phyloP scores from a whole-genome alignment of 2,888 invertebrate species.

The Caenorhabditis plicata region DNA sequence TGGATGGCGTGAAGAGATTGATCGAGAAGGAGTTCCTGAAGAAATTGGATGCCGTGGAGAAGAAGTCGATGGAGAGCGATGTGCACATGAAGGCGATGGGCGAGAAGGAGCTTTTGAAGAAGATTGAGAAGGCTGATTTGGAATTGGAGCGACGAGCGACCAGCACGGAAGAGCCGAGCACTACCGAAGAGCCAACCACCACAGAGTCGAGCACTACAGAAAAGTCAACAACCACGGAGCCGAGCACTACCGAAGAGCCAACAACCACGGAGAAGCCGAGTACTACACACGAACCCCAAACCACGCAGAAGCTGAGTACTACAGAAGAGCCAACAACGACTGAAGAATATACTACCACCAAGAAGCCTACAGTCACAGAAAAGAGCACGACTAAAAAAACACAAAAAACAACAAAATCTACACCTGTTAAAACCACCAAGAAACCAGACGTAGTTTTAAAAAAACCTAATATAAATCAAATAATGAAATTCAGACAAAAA shows the following conservation, averaged over 20 bases:
- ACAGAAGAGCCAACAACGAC: constrained; percentile 18
- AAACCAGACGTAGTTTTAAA: too few species aligned
- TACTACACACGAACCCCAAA: neutral
- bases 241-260: too few species aligned
- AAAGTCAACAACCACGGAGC: neutral
- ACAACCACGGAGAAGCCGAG: constrained; percentile 13
- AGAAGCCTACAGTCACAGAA: neutral
- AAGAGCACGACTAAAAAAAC: too few species aligned
- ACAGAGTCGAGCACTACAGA: constrained; percentile 5
- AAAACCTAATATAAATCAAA: too few species aligned
- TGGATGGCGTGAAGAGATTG: constrained; percentile 13
- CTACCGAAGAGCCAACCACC: too few species aligned
- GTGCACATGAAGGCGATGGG: constrained; percentile 17
- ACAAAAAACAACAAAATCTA: constrained; percentile 10
- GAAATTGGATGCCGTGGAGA: constrained; percentile 10
- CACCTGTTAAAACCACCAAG: neutral
- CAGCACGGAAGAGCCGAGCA: constrained; percentile 2
- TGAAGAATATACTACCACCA: neutral
- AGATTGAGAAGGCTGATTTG: constrained; percentile 15
- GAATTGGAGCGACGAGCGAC: constrained; percentile 5
- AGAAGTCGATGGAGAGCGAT: neutral
- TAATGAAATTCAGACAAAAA: too few species aligned
- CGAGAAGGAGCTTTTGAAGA: constrained; percentile 21
- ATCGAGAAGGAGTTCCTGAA: constrained; percentile 28
- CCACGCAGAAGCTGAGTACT: neutral